Evolutionary conservation across 2,888 invertebrate species (phyloP).

Genomic region (Atethmia centrago): DNA sequence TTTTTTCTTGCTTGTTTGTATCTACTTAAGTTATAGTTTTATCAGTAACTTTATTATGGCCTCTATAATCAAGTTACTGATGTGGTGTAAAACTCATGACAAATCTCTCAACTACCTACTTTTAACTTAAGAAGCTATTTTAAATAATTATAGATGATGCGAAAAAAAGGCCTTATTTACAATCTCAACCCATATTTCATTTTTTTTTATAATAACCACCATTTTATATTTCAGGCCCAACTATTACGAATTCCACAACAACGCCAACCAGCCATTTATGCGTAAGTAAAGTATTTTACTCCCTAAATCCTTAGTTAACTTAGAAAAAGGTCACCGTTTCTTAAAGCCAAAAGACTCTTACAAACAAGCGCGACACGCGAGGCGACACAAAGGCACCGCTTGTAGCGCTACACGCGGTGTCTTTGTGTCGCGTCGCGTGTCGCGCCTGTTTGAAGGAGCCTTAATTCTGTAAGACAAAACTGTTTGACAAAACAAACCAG

Average conservation of each 20-base stretch:
- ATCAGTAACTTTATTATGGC: background rate
- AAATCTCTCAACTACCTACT: background rate
- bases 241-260: conserved; percentile 76
- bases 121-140: background rate
- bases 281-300: conserved; percentile 70
- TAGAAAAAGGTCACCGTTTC: background rate
- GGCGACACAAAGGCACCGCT: too few species aligned
- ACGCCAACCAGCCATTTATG: conserved; percentile 73
- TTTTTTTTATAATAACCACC: too few species aligned
- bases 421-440: too few species aligned
- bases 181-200: background rate
- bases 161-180: background rate
- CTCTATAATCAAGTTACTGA: too few species aligned
- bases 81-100: background rate
- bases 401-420: too few species aligned
- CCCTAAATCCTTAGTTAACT: background rate
- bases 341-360: too few species aligned
- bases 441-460: too few species aligned
- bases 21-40: background rate
- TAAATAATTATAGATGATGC: background rate
- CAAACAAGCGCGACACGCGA: too few species aligned
- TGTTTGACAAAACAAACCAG: background rate
- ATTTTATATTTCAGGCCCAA: conserved; percentile 75
- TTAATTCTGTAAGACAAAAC: too few species aligned
- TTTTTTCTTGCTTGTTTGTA: background rate